These are phyloP conservation scores for Leucozona laternaria DNA, from an alignment of 2,888 invertebrate species.

Conservation along the genomic window DNA sequence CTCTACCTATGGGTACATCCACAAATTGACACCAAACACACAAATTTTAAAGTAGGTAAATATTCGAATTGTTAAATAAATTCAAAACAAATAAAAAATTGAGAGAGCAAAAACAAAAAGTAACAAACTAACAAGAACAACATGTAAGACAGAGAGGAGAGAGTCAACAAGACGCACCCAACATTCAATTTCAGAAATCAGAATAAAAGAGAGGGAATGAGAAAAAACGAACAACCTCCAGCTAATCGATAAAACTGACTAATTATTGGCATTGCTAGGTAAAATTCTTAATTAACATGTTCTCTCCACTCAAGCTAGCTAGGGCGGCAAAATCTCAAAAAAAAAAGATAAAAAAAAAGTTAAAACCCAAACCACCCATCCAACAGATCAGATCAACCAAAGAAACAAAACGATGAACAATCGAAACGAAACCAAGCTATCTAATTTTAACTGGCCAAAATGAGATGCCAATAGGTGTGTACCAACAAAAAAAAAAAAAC, in stretches of 20 bases:
- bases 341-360: slow-evolving; percentile 32
- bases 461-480: slow-evolving; percentile 57
- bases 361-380: slow-evolving; percentile 32
- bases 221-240: slow-evolving; percentile 71
- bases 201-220: slow-evolving; percentile 41
- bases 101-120: not conserved
- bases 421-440: slow-evolving; percentile 60
- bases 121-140: too few relatives aligned
- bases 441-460: slow-evolving; percentile 29
- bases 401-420: slow-evolving; percentile 60
- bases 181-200: slow-evolving; percentile 22
- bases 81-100: slow-evolving; percentile 1
- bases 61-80: slow-evolving; percentile 16
- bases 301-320: slow-evolving; percentile 75
- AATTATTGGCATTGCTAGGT: slow-evolving; percentile 78
- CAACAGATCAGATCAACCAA: slow-evolving; percentile 57
- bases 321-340: slow-evolving; percentile 72
- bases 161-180: slow-evolving; percentile 21
- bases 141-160: slow-evolving; percentile 35
- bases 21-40: too few relatives aligned
- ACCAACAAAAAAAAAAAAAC: slow-evolving; percentile 33
- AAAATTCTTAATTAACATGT: slow-evolving; percentile 79
- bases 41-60: slow-evolving; percentile 10
- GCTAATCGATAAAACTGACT: slow-evolving; percentile 79
- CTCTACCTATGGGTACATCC: too few relatives aligned